Base-by-base conservation (phyloP, 2,113 vertebrate species). In the Psilopogon haemacephalus region DNA sequence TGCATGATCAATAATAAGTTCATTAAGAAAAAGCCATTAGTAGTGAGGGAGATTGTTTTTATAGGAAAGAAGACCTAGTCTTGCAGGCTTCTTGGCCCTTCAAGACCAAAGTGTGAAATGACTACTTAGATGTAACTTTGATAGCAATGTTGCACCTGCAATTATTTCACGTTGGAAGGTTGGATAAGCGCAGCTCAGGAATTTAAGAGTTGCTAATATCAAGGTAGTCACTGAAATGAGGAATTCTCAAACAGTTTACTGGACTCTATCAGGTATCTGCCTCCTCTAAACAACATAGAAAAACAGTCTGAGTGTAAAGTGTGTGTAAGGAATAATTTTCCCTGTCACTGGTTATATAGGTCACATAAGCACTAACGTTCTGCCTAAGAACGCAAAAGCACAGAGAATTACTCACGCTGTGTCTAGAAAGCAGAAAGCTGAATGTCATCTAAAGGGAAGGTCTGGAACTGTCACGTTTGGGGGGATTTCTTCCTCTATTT, bases 271-370 rank as follows among this genome's bases (percentile, higher is more conserved):
- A 15, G 2, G 6, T n/a, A 80, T 30, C 26, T 76, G 56, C 14
- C 5, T 69, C 70, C 84, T 21, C 59, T 32, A 26, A 85, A 88
- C 15, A 30, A 69, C 4, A 8, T 3, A 63, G 59, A 46, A 85
- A 78, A 92, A 17, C 33, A 76, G 73, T 7, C 8, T 5, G 37
- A 56, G 14, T 44, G 44, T 33, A 30, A 90, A 89, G 28, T 15
- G 56, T 48, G 91, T 74, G 67, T 37, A 71, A 91, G 40, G 33
- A 80, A 67, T 84, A 9, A 12, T 65, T 91, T 86, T 86, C 84
- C 82, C 65, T 52, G 64, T 86, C 69, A 74, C 55, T 95, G 68
- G 70, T 85, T 95, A 96, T 86, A 89, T 90, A 96, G 91, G 95
- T 73, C 93, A 90, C 48, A 83, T 78, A 90, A 89, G 64, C 72